Base-by-base conservation (phyloP, 2,797 vertebrate species). In the Danionella dracula region DNA sequence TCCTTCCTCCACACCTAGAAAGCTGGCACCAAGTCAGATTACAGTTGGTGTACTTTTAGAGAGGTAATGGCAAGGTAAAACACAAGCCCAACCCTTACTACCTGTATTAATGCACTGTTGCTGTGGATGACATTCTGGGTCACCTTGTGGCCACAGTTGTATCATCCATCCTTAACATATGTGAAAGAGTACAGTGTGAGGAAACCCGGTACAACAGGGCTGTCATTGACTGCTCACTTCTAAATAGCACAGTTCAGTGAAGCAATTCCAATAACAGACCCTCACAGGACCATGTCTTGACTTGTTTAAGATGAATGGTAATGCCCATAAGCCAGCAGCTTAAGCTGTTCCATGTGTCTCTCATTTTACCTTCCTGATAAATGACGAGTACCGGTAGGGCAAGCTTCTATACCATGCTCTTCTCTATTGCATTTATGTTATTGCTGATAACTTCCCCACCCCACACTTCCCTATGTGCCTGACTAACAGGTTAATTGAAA, bases 1-100 rank as follows among this genome's bases (percentile, higher is more conserved):
- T 44, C 75, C 71, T 69, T 42, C 62, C 59, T 71, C 76, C 78
- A 77, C 80, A 83, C 82, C 83, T 79, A 75, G 44, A 67, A 13
- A 72, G 64, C 44, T 82, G 80, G 66, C 75, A 79, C 62, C 17
- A 54, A 71, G 60, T 76, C 74, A 79, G 64, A 38, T 72, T 49
- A 67, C 63, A 29, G 29, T 66, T 40, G 42, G 63, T 46, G 12
- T 56, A 29, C 12, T 32, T 19, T 16, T 66, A 65, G 60, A 70
- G 66, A 74, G 63, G 74, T 79, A 53, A 70, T 42, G 44, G 20
- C 59, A 54, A 65, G 72, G 68, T 74, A 71, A 66, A 76, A 41
- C 45, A 62, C 45, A 70, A 67, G 48, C 51, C 31, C 46, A 46
- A 64, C 56, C 40, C 40, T 8, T 40, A 45, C 15, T 20, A 45